phyloP scores from a whole-genome alignment of 2,888 invertebrate genomes.

The Heliconius hortense region DNA sequence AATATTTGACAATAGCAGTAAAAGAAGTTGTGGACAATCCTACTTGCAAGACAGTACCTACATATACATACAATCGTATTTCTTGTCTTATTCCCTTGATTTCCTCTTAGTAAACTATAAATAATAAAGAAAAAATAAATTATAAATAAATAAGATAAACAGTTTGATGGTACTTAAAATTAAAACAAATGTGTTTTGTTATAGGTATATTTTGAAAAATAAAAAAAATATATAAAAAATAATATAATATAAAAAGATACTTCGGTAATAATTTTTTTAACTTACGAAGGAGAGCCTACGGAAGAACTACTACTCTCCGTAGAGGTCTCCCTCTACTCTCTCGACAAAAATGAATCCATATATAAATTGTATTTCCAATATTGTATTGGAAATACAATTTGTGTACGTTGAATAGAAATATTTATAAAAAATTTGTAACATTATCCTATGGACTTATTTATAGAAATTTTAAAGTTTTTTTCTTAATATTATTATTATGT shows the following conservation, averaged over 20 bases:
- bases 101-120: neutral
- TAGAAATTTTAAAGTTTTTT: neutral
- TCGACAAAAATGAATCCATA: no score
- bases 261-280: no score
- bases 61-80: neutral
- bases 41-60: constrained; percentile 10
- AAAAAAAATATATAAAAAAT: no score
- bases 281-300: neutral
- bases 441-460: neutral
- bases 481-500: no score
- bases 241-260: no score
- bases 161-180: neutral
- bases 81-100: neutral
- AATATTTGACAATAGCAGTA: constrained; percentile 47
- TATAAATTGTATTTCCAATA: no score
- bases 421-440: neutral
- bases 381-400: neutral
- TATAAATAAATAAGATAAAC: neutral
- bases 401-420: neutral
- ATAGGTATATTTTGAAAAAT: neutral
- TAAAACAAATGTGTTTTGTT: neutral
- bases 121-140: neutral
- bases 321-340: no score
- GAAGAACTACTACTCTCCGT: no score
- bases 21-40: constrained; percentile 53